A percentile compares a stretch with the other conserved stretches of the same genome.
These are phyloP conservation scores for Anisognathus igniventris DNA, from an alignment of 2,797 vertebrate species.

Conservation along the genomic window DNA sequence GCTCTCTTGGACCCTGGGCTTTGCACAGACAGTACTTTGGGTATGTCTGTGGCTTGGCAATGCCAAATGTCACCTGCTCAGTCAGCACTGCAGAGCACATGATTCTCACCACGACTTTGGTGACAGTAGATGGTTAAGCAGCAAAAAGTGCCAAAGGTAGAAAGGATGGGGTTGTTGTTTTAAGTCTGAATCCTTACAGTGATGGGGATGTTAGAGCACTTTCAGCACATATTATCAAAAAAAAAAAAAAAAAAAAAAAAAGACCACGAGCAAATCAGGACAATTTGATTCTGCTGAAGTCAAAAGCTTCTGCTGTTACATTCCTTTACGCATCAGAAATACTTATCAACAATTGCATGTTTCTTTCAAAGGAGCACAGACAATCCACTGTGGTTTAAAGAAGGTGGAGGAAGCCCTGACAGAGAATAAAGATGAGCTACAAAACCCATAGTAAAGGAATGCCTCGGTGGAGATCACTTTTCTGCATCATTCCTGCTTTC, in stretches of 20 bases:
- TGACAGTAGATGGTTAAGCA: conserved; percentile 29
- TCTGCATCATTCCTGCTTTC: conserved; percentile 25
- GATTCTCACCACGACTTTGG: background rate
- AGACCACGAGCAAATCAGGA: background rate
- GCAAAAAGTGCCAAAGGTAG: conserved; percentile 2
- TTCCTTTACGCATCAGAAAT: background rate
- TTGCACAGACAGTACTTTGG: fast-evolving
- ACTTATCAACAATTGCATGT: background rate
- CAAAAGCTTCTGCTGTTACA: background rate
- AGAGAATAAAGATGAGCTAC: conserved; percentile 34
- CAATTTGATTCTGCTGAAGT: background rate
- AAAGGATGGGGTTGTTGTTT: background rate
- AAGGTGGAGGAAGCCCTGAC: background rate
- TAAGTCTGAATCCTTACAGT: background rate
- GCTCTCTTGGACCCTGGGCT: background rate
- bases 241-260: background rate
- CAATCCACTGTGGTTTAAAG: background rate
- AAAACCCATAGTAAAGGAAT: background rate
- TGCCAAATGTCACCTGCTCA: background rate
- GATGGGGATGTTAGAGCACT: background rate
- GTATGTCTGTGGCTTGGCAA: background rate
- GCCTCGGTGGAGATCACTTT: background rate
- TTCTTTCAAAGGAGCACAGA: conserved; percentile 5
- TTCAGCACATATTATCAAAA: background rate
- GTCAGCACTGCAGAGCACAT: background rate